Base-by-base conservation (phyloP, 2,113 vertebrate species). In the Meleagris gallopavo region DNA sequence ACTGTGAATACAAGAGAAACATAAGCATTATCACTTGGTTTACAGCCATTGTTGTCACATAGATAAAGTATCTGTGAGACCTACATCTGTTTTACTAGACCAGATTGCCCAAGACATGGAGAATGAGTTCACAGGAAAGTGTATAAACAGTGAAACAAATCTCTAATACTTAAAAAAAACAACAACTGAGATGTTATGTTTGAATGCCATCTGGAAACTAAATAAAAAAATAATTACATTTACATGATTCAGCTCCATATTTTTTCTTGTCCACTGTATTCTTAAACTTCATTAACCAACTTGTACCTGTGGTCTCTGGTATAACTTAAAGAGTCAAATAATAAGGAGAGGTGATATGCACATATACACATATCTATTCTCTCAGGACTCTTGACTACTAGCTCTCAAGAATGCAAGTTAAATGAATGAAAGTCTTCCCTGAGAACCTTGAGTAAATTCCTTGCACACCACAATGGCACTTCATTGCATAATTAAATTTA, bases 401-500 rank as follows among this genome's bases (percentile, higher is more conserved):
- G 77, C 83, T 69, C 74, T 96, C 88, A 97, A 90, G 93, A 97
- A 97, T 92, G 91, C 38, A 96, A 92, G 30, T 64, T 70, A 87
- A 97, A 86, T 94, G 90, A 97, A 91, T 77, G 73, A 92, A 75
- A 90, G 46, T 62, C 89, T 79, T 40, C 70, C 29, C 66, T 86
- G 74, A 84, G 84, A 94, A 97, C 81, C 93, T 91, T 96, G 85
- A 93, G 83, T 74, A 89, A 97, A 96, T 97, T 97, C 96, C 88
- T 96, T 93, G 77, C 45, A 22, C 90, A 89, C 89, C 71, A 91
- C 85, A 80, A 79, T 97, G 96, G 82, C 97, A 96, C 41, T 60
- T 96, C 94, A 93, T 92, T 93, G 91, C 83, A 95, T 95, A 97
- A 95, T 95, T 97, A 95, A 94, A 97, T 97, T 97, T 98, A 97